Percentiles rank a stretch among this genome's conserved stretches.
These are phyloP conservation scores for Anthonomus grandis DNA, from an alignment of 1,140 invertebrate species.

Conservation along the genomic window DNA sequence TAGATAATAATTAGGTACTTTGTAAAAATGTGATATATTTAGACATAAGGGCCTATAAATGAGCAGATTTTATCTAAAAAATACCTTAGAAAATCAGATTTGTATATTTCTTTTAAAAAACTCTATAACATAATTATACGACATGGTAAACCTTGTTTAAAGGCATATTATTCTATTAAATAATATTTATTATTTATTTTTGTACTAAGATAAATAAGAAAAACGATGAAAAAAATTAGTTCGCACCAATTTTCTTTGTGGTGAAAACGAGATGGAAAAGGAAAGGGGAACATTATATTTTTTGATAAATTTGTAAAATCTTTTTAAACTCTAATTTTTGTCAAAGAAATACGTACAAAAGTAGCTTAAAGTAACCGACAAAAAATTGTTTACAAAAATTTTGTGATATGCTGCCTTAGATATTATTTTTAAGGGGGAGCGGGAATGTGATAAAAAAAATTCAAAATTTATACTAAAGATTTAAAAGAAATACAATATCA, in stretches of 20 bases:
- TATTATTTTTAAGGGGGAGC: slow-evolving; percentile 17
- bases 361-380: background rate
- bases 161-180: background rate
- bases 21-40: slow-evolving; percentile 29
- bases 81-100: background rate
- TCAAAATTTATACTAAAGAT: slow-evolving; percentile 26
- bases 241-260: background rate
- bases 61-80: background rate
- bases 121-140: background rate
- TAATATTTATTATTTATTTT: background rate
- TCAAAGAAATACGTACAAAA: background rate
- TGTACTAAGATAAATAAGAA: background rate
- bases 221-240: background rate
- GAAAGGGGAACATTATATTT: background rate
- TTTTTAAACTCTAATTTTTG: slow-evolving; percentile 1
- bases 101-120: background rate
- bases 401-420: slow-evolving; percentile 30
- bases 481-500: slow-evolving; percentile 12
- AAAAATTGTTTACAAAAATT: slow-evolving; percentile 5
- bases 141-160: background rate
- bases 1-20: slow-evolving; percentile 2
- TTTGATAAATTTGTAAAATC: background rate
- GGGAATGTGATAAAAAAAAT: slow-evolving; percentile 28
- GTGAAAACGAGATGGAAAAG: too few species aligned
- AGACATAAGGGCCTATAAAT: slow-evolving; percentile 8